Percentiles rank a stretch among this genome's conserved stretches.
phyloP scores from a whole-genome alignment of 2,888 invertebrate species.

The Morinoia aosen region DNA sequence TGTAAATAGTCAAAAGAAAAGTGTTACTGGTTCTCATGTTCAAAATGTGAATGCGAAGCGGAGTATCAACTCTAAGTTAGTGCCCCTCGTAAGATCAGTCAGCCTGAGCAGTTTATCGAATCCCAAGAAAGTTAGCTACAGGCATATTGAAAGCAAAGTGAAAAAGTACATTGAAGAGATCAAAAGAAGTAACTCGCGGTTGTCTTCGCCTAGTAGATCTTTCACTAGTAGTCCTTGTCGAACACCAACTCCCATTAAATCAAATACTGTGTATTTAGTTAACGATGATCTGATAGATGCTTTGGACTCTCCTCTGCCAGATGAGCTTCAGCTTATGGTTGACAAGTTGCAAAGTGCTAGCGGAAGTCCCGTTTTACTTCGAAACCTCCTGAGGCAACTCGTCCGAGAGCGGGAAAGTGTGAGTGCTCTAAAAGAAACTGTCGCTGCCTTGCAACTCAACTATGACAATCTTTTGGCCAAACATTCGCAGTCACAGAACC shows the following conservation, averaged over 20 bases:
- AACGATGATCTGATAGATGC: conserved; percentile 41
- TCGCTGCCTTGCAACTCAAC: neutral
- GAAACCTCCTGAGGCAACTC: conserved; percentile 16
- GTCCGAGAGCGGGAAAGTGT: conserved; percentile 1
- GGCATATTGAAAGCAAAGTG: conserved; percentile 23
- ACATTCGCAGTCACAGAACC: conserved; percentile 14
- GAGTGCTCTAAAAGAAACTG: conserved; percentile 15
- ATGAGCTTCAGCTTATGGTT: neutral
- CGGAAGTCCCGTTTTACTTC: neutral
- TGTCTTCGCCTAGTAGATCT: neutral
- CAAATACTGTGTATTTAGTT: conserved; percentile 23
- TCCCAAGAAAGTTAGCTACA: neutral
- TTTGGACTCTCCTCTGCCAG: conserved; percentile 19
- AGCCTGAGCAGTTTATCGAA: conserved; percentile 13
- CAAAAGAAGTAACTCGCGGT: neutral
- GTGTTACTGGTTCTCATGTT: neutral
- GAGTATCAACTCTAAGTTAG: neutral
- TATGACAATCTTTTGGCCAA: conserved; percentile 32
- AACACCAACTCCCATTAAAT: neutral
- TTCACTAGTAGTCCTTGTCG: neutral
- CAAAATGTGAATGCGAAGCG: neutral
- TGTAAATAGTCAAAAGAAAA: neutral
- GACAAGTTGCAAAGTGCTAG: neutral
- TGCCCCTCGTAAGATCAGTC: neutral
- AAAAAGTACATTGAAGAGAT: conserved; percentile 38